Evolutionary conservation across 2,113 vertebrate genomes (phyloP).

Genomic region (Orthochromis indermauri): DNA sequence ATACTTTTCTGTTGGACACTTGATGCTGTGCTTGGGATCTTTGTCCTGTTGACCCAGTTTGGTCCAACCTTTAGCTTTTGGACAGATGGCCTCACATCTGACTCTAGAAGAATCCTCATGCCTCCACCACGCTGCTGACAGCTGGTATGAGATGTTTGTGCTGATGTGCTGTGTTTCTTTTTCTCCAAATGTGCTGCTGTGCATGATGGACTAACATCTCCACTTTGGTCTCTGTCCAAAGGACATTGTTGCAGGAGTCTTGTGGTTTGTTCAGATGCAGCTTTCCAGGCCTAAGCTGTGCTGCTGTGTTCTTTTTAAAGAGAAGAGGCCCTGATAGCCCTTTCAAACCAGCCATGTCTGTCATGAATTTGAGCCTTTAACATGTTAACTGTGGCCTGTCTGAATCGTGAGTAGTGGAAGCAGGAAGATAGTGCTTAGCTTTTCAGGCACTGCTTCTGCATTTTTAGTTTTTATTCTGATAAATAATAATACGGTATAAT

Average conservation of each 20-base stretch:
- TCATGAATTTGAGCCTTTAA: not conserved
- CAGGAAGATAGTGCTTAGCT: rapidly evolving
- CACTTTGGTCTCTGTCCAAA: not conserved
- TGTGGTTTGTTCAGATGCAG: not conserved
- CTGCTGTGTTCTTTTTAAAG: rapidly evolving
- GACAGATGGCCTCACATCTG: not conserved
- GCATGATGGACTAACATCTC: not conserved
- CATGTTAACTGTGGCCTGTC: not conserved
- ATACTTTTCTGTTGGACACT: not conserved
- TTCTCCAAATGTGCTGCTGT: not conserved
- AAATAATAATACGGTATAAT: not conserved
- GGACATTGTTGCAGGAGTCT: not conserved
- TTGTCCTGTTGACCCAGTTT: not conserved
- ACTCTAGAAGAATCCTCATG: not conserved
- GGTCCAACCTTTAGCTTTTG: not conserved
- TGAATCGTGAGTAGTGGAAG: not conserved
- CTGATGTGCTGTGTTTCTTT: not conserved
- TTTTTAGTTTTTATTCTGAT: not conserved
- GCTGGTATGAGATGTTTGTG: not conserved
- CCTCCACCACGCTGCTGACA: not conserved
- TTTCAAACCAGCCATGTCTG: not conserved
- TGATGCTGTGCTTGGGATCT: not conserved
- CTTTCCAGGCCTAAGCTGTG: not conserved
- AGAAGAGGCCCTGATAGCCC: not conserved
- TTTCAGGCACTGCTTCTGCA: not conserved